Conservation (phyloP, 2,113 vertebrate genomes). For the Sceloporus undulatus region DNA sequence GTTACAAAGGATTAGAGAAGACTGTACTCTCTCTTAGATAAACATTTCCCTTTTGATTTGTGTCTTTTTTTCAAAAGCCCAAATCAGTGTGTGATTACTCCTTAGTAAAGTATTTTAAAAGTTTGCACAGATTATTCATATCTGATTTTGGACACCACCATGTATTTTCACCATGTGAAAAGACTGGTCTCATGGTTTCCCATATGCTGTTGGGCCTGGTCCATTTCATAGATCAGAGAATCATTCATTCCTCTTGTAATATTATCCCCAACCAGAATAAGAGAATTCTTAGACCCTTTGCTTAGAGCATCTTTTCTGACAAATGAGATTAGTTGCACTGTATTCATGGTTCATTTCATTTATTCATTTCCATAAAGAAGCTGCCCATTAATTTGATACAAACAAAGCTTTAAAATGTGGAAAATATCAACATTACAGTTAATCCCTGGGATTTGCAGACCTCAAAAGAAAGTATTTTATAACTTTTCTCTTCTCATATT, state of each 20-base stretch:
- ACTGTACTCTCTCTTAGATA: constrained; percentile 20
- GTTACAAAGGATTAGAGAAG: constrained; percentile 20
- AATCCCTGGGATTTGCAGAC: constrained; percentile 51
- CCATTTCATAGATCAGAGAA: not conserved
- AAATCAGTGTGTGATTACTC: not conserved
- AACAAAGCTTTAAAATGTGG: constrained; percentile 45
- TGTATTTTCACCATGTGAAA: not conserved
- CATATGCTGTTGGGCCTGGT: not conserved
- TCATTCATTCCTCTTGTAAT: constrained; percentile 15
- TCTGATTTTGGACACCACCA: not conserved
- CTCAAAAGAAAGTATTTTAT: constrained; percentile 55
- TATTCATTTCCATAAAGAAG: constrained; percentile 54
- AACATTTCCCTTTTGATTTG: constrained; percentile 9
- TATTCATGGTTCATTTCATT: constrained; percentile 48
- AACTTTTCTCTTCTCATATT: constrained; percentile 43
- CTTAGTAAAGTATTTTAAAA: constrained; percentile 4
- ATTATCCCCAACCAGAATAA: constrained; percentile 10
- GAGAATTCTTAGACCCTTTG: constrained; percentile 37
- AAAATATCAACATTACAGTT: constrained; percentile 46
- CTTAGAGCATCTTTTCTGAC: constrained; percentile 38
- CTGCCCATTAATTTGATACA: constrained; percentile 57
- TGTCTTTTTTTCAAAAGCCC: constrained; percentile 32
- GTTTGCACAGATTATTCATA: not conserved
- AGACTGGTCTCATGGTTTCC: constrained; percentile 35
- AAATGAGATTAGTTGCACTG: constrained; percentile 46